Evolutionary conservation across 2,797 vertebrate species (phyloP).

Genomic region (Myotis daubentonii): DNA sequence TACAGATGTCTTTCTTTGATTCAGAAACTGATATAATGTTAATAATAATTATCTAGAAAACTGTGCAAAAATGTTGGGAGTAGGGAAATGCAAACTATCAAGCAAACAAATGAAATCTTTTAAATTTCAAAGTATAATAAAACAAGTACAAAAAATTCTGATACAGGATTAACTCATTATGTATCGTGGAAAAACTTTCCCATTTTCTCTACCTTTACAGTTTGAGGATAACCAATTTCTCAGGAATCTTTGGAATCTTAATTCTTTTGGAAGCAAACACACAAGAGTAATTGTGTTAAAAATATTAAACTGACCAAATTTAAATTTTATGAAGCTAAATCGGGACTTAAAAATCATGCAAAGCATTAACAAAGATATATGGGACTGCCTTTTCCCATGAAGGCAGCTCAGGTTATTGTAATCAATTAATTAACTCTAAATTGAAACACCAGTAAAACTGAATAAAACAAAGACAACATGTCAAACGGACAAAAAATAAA

Average conservation of each 20-base stretch:
- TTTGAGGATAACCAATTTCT: neutral
- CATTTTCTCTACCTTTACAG: neutral
- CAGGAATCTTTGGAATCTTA: neutral
- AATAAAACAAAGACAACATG: neutral
- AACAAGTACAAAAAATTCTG: neutral
- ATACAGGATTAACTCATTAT: neutral
- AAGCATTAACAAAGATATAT: neutral
- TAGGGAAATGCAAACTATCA: neutral
- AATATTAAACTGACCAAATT: neutral
- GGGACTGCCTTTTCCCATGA: neutral
- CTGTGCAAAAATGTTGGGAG: neutral
- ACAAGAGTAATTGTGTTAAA: neutral
- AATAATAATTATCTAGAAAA: neutral
- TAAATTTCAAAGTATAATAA: neutral
- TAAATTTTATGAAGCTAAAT: neutral
- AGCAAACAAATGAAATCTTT: neutral
- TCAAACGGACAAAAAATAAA: neutral
- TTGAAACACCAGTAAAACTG: neutral
- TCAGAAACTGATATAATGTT: neutral
- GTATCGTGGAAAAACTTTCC: neutral
- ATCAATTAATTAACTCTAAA: neutral
- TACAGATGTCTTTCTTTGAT: neutral
- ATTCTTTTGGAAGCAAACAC: conserved; percentile 5
- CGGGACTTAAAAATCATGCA: neutral
- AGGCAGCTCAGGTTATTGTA: neutral